phyloP scores from a whole-genome alignment of 2,113 vertebrate genomes.

The Jacana jacana region DNA sequence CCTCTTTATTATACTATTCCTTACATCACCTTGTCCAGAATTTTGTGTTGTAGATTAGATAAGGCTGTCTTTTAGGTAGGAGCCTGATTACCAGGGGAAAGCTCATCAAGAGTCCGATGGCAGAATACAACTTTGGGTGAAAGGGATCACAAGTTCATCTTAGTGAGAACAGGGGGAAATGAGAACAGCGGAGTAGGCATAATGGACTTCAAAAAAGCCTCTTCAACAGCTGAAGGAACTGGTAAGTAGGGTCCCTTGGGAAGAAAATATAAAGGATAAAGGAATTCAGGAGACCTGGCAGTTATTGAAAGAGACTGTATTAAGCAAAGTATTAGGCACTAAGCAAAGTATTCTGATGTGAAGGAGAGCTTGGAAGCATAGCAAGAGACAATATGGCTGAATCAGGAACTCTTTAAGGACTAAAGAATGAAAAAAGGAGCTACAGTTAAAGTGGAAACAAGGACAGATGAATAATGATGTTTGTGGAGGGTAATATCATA shows the following conservation, averaged over 20 bases:
- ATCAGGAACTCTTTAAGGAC: slow-evolving; percentile 36
- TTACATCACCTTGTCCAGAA: background rate
- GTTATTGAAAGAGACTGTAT: slow-evolving; percentile 51
- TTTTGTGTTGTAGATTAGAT: background rate
- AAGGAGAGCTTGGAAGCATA: background rate
- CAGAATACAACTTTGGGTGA: background rate
- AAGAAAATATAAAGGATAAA: slow-evolving; percentile 17
- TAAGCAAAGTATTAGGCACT: slow-evolving; percentile 18
- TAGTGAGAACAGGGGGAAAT: background rate
- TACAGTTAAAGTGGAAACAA: slow-evolving; percentile 20
- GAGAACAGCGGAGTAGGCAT: slow-evolving; percentile 37
- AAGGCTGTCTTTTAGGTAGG: background rate
- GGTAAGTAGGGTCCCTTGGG: slow-evolving; percentile 21
- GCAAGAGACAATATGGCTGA: background rate
- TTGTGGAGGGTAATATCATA: background rate
- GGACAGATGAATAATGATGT: slow-evolving; percentile 14
- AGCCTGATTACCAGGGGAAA: fast-evolving
- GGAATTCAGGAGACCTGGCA: slow-evolving; percentile 31
- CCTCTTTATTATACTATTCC: background rate
- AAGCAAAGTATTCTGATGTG: background rate
- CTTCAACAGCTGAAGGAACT: slow-evolving; percentile 20
- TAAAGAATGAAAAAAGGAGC: background rate
- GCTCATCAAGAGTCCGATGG: background rate
- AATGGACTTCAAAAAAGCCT: slow-evolving; percentile 54
- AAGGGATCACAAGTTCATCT: background rate